Evolutionary conservation across 2,797 vertebrate species (phyloP).

Genomic region (Tokudaia tokunoshimensis): DNA sequence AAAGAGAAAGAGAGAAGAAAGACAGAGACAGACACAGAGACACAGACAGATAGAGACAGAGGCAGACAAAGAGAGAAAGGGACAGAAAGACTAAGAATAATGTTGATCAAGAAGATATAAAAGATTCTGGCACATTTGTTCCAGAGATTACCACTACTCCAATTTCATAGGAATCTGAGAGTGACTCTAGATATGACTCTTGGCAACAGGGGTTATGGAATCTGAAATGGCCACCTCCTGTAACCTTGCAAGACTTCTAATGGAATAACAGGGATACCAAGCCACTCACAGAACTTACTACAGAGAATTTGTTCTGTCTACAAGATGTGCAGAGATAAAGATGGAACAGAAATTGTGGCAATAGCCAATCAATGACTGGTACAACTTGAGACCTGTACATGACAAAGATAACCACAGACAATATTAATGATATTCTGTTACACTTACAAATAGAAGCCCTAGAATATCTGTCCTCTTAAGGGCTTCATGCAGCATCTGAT

Average conservation of each 20-base stretch:
- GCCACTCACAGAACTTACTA: background rate
- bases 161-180: background rate
- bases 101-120: background rate
- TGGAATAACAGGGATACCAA: background rate
- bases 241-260: background rate
- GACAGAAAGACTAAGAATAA: background rate
- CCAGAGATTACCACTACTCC: background rate
- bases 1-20: background rate
- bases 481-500: background rate
- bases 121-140: background rate
- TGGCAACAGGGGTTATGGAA: background rate
- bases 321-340: background rate
- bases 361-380: background rate
- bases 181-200: background rate
- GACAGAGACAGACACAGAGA: background rate
- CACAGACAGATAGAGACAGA: background rate
- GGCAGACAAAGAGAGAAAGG: background rate
- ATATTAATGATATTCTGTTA: background rate
- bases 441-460: background rate
- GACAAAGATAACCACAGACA: background rate
- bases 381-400: background rate
- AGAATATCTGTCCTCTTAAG: background rate
- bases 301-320: background rate
- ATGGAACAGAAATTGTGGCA: background rate
- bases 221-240: background rate